Conservation (phyloP, 30 jellyfish, hydroid and myxozoan species). For the Phacellophora camtschatica region DNA sequence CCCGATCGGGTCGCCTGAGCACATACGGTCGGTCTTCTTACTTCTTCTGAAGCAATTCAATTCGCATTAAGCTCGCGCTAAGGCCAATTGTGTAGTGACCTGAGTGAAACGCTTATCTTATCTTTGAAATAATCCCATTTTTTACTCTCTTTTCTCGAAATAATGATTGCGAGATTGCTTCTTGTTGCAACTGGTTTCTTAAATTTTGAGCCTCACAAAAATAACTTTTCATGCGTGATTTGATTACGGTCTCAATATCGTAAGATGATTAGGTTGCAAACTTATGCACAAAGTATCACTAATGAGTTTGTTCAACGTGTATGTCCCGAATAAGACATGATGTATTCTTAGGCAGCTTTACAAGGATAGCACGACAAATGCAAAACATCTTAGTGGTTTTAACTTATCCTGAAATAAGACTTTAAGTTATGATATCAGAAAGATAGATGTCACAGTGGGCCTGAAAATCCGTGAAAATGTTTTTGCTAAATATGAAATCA, state of each 20-base stretch:
- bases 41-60: not conserved
- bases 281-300: not conserved
- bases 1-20: not conserved
- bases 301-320: not conserved
- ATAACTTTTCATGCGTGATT: not conserved
- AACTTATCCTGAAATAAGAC: no score
- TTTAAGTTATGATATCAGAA: no score
- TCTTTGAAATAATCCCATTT: constrained; percentile 8
- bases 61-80: constrained; percentile 18
- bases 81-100: constrained; percentile 59
- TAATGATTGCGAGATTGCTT: not conserved
- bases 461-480: no score
- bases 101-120: constrained; percentile 34
- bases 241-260: not conserved
- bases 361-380: no score
- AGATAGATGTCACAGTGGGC: no score
- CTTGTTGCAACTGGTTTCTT: not conserved
- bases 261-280: not conserved
- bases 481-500: no score
- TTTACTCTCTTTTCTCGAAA: constrained; percentile 9
- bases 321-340: not conserved
- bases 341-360: no score
- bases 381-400: no score
- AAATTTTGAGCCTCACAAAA: not conserved
- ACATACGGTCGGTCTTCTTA: not conserved